Conservation (phyloP, 2,113 vertebrate species). For the Tachysurus vachellii region DNA sequence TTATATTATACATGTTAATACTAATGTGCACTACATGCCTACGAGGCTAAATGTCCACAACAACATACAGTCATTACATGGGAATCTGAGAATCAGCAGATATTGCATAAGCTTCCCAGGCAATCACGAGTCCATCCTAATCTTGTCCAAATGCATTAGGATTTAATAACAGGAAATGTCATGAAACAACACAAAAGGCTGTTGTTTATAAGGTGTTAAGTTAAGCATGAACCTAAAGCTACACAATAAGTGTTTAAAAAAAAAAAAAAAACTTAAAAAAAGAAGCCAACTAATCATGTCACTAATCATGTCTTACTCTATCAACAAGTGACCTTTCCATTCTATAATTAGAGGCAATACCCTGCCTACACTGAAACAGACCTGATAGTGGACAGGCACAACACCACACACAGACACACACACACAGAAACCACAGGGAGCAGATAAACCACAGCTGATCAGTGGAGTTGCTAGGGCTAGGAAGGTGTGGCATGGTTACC, state of each 20-base stretch:
- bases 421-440: slow-evolving; percentile 23
- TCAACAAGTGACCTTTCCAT: slow-evolving; percentile 51
- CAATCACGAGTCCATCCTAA: not conserved
- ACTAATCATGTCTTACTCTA: slow-evolving; percentile 30
- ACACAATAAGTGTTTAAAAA: not conserved
- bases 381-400: slow-evolving; percentile 40
- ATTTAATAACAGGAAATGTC: not conserved
- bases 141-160: not conserved
- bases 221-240: slow-evolving; percentile 26
- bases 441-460: slow-evolving; percentile 46
- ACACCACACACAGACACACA: slow-evolving; percentile 14
- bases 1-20: not conserved
- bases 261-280: slow-evolving; percentile 7
- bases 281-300: slow-evolving; percentile 20
- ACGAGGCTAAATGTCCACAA: not conserved
- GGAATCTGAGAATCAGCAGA: not conserved
- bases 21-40: not conserved
- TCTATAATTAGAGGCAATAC: slow-evolving; percentile 51
- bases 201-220: slow-evolving; percentile 3
- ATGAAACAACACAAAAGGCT: not conserved
- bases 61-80: not conserved
- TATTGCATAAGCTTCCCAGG: not conserved
- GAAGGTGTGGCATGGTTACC: slow-evolving; percentile 56
- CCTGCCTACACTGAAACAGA: slow-evolving; percentile 32
- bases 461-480: slow-evolving; percentile 48